phyloP scores from a whole-genome alignment of 2,888 invertebrate genomes.

The Stegana nigrithorax region DNA sequence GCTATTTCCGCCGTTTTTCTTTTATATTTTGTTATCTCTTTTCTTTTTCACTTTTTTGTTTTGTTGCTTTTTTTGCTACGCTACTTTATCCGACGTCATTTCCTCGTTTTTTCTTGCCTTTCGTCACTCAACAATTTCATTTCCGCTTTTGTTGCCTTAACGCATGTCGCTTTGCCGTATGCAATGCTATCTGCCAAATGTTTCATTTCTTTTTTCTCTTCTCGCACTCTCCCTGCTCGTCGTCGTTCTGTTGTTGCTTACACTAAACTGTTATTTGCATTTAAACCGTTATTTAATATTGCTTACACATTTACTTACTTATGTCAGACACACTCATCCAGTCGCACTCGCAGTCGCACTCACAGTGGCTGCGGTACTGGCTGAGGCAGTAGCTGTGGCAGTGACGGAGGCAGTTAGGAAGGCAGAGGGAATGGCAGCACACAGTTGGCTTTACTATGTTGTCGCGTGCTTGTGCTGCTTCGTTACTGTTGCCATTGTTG shows the following conservation, averaged over 20 bases:
- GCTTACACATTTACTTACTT: slow-evolving; percentile 8
- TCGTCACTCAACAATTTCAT: slow-evolving; percentile 20
- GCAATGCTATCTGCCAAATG: not conserved
- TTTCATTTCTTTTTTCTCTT: too few species aligned
- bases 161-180: not conserved
- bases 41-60: not conserved
- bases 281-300: slow-evolving; percentile 23
- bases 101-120: slow-evolving; percentile 2
- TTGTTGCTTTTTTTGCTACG: too few species aligned
- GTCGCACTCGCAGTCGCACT: not conserved
- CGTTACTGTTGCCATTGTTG: too few species aligned
- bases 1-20: not conserved
- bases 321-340: too few species aligned
- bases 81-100: not conserved
- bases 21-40: not conserved
- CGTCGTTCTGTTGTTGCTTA: too few species aligned
- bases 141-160: slow-evolving; percentile 14
- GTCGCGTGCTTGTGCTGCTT: too few species aligned
- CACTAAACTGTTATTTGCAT: slow-evolving; percentile 13
- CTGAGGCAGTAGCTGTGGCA: not conserved
- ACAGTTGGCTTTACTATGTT: too few species aligned
- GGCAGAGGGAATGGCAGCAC: not conserved
- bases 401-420: not conserved
- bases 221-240: too few species aligned
- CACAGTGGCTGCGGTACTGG: not conserved